phyloP scores from a whole-genome alignment of 2,797 vertebrate genomes.

The Macropodus opercularis region DNA sequence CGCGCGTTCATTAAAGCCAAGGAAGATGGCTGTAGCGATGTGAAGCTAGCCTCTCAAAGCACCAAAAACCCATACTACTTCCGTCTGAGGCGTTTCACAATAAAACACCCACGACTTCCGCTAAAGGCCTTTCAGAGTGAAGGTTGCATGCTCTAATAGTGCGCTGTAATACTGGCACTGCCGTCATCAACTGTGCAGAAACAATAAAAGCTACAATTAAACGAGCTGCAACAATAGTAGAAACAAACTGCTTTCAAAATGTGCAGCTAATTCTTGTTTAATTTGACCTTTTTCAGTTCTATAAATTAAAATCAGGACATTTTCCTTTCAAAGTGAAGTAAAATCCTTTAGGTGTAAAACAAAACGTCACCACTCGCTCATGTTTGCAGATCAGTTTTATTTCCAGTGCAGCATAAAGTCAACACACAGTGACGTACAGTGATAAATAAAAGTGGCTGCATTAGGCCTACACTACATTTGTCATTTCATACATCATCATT shows the following conservation, averaged over 20 bases:
- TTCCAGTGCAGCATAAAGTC: conserved; percentile 42
- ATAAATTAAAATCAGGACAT: no score
- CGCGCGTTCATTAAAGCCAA: background rate
- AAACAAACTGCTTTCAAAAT: no score
- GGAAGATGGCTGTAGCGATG: background rate
- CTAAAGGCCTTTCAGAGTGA: no score
- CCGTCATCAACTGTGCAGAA: no score
- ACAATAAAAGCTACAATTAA: no score
- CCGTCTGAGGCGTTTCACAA: conserved; percentile 27
- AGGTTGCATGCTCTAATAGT: background rate
- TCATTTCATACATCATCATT: conserved; percentile 10
- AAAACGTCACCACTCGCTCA: background rate
- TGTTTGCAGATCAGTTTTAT: conserved; percentile 55
- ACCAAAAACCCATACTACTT: background rate
- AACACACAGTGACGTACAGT: conserved; percentile 51
- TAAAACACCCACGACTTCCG: no score
- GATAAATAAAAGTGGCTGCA: conserved; percentile 32
- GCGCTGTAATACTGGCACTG: no score
- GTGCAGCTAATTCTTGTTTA: no score
- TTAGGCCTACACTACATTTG: conserved; percentile 34
- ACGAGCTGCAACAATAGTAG: no score
- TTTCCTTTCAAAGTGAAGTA: no score
- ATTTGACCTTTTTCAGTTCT: no score
- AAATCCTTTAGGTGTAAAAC: background rate
- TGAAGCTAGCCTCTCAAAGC: rapidly evolving